Evolutionary conservation across 2,113 vertebrate species (phyloP), one percentile per base, ranked within the genome.

Genomic region (Climacteris rufus): DNA sequence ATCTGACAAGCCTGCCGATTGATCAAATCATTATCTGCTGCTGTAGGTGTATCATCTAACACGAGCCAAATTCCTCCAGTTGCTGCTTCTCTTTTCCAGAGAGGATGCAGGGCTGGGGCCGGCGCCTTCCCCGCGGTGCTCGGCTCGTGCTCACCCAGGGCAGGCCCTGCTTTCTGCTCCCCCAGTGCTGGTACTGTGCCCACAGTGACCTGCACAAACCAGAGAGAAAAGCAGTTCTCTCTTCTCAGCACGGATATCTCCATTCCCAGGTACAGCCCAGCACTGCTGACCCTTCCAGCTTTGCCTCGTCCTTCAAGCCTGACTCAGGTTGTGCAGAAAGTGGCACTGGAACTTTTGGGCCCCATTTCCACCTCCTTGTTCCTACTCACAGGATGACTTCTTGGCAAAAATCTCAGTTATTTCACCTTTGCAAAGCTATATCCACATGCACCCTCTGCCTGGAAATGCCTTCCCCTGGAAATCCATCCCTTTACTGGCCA

Each of bases 21-120:
- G 97, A 97, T 97, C 95, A 96, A 94, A 96, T 96, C 96, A 91
- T 97, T 97, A 97, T 91, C 96, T 95, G 69, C 75, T 65, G n/a
- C 35, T 90, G 96, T 94, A 96, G 97, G 94, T 94, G 97, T 84
- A 95, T 91, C 69, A 3, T 20, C 74, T 39, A 10, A 59, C 70
- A n/a, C 1, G 0, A 96, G 95, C 96, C 96, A 97, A 96, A 97
- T 95, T 82, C 94, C 90, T 97, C 60, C 75, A 10, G 63, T 77
- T 68, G 61, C 90, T 86, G 9, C 75, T 93, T 47, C 72, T 77
- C 92, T 50, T 53, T 68, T 81, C 84, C 63, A 70, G 83, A 61
- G 83, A 91, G 78, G 59, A 81, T 16, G 1, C 16, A 5, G 39
- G 66, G 74, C 69, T 65, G 61, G 60, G 44, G 60, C 28, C 4